Evolutionary conservation across 2,888 invertebrate genomes (phyloP).

Genomic region (Eucera pruinosa): DNA sequence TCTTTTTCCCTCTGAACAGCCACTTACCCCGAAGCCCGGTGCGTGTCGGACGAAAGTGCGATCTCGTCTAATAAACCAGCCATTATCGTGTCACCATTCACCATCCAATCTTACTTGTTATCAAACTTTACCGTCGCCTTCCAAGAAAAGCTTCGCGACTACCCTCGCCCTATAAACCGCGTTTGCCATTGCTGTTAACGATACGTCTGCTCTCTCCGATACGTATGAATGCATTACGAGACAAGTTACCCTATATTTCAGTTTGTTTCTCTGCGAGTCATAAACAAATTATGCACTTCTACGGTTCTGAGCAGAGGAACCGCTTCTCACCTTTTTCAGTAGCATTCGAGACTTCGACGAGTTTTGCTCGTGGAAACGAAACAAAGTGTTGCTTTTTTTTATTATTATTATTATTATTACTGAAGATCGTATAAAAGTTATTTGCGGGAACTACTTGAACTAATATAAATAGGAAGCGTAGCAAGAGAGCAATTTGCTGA

Average conservation of each 20-base stretch:
- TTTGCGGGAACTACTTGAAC: neutral
- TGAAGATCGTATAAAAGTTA: neutral
- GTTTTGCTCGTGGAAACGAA: neutral
- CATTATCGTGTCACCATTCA: conserved; percentile 48
- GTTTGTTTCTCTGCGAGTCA: conserved; percentile 42
- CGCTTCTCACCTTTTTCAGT: conserved; percentile 28
- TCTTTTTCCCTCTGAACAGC: neutral
- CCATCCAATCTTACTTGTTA: conserved; percentile 39
- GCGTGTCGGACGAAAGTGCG: conserved; percentile 28
- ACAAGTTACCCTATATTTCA: conserved; percentile 45
- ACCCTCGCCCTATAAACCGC: conserved; percentile 35
- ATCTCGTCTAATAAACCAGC: conserved; percentile 39
- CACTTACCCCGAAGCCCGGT: conserved; percentile 1
- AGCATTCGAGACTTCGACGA: neutral
- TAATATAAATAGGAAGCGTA: neutral
- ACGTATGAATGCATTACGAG: conserved; percentile 52
- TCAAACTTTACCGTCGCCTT: conserved; percentile 34
- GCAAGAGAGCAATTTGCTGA: neutral
- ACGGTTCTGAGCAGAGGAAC: conserved; percentile 29
- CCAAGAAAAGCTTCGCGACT: conserved; percentile 19
- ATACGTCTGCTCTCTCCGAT: conserved; percentile 28
- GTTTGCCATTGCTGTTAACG: conserved; percentile 34
- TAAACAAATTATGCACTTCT: conserved; percentile 57
- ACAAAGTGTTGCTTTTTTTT: neutral
- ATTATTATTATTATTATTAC: too few relatives aligned